These are phyloP conservation scores for Meriones unguiculatus DNA, from an alignment of 2,113 vertebrate species.

Conservation along the genomic window DNA sequence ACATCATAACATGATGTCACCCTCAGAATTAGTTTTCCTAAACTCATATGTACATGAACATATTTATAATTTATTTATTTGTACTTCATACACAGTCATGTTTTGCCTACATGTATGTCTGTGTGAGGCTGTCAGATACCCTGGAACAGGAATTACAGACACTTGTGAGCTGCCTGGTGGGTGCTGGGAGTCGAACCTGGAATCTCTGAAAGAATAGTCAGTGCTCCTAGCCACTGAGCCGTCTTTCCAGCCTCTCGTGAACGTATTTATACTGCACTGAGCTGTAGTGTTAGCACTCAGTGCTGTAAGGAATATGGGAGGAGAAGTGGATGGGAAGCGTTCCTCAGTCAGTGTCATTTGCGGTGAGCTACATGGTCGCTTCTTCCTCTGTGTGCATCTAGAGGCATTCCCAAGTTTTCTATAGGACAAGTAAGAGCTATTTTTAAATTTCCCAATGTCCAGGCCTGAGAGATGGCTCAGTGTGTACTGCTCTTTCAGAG, in stretches of 20 bases:
- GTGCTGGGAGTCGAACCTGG: no score
- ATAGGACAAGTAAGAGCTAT: not conserved
- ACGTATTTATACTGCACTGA: not conserved
- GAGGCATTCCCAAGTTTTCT: not conserved
- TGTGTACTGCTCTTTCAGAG: not conserved
- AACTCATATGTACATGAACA: not conserved
- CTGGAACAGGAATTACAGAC: no score
- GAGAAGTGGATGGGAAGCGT: not conserved
- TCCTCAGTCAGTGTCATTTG: slow-evolving; percentile 22
- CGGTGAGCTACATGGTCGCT: not conserved
- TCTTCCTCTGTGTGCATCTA: not conserved
- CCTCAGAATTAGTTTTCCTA: slow-evolving; percentile 7
- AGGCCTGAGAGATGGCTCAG: not conserved
- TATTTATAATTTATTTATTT: not conserved
- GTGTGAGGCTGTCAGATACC: no score
- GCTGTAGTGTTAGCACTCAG: not conserved
- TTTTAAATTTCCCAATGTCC: slow-evolving; percentile 58
- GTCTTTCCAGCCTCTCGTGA: not conserved
- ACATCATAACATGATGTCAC: not conserved
- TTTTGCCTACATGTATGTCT: no score
- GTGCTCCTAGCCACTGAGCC: no score
- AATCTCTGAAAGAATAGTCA: no score
- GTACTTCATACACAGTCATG: no score
- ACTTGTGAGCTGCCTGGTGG: no score
- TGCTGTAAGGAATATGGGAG: not conserved